phyloP scores from a whole-genome alignment of 2,888 invertebrate species.

The Chrysotoxum bicinctum region DNA sequence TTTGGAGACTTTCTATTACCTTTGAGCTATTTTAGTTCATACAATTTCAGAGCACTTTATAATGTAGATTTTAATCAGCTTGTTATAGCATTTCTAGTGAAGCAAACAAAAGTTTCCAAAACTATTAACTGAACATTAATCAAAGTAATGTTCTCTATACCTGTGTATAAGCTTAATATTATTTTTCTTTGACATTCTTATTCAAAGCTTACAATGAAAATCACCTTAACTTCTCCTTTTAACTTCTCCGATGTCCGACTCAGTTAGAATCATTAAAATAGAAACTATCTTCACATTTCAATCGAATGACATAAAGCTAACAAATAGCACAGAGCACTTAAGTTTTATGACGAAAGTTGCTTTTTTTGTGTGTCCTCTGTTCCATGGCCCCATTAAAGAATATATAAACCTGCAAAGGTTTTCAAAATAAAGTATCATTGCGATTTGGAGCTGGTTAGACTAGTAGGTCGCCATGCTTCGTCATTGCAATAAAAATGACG shows the following conservation, averaged over 20 bases:
- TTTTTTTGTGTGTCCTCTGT: slow-evolving; percentile 38
- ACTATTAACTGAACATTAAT: no score
- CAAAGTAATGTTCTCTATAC: no score
- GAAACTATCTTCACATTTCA: slow-evolving; percentile 66
- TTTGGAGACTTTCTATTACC: no score
- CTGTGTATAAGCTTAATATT: no score
- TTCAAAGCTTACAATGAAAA: no score
- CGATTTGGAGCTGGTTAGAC: background rate
- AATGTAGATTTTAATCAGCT: no score
- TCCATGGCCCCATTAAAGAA: background rate
- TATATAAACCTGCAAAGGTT: slow-evolving; percentile 64
- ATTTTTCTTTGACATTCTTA: no score
- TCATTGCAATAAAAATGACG: slow-evolving; percentile 1
- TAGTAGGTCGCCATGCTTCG: background rate
- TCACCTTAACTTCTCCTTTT: background rate
- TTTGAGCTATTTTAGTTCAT: no score
- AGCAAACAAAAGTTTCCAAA: no score
- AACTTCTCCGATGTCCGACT: background rate
- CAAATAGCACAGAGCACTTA: slow-evolving; percentile 68
- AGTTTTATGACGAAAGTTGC: slow-evolving; percentile 65
- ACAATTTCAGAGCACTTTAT: no score
- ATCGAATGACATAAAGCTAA: slow-evolving; percentile 64
- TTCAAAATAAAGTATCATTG: slow-evolving; percentile 23
- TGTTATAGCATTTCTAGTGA: no score
- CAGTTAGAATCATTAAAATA: slow-evolving; percentile 53